phyloP scores from a whole-genome alignment of 92 coral and sea anemone species.

The Plumapathes pennacea region DNA sequence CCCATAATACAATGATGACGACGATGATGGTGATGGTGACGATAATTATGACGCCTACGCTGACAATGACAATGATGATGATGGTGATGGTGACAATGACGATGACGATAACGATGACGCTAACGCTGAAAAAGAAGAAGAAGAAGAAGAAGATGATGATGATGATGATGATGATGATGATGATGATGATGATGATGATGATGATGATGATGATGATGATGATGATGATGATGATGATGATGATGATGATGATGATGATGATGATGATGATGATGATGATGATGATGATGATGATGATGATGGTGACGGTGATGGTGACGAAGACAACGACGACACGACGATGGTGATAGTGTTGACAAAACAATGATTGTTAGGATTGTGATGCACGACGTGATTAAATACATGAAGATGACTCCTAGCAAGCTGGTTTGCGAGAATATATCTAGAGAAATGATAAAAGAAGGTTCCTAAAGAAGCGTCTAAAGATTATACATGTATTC shows the following conservation, averaged over 20 bases:
- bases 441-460: too few relatives aligned
- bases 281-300: neutral
- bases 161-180: neutral
- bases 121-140: too few relatives aligned
- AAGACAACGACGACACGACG: too few relatives aligned
- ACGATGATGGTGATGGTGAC: neutral
- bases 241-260: neutral
- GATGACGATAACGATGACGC: neutral
- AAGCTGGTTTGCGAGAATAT: too few relatives aligned
- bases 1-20: neutral
- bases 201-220: neutral
- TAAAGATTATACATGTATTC: too few relatives aligned
- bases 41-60: neutral
- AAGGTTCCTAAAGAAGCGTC: too few relatives aligned
- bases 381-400: too few relatives aligned
- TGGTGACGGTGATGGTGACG: neutral
- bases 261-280: neutral
- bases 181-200: neutral
- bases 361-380: too few relatives aligned
- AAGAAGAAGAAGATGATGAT: too few relatives aligned
- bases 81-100: neutral
- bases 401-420: too few relatives aligned
- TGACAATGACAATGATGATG: neutral
- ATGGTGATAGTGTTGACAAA: neutral
- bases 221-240: neutral